Base-by-base conservation (phyloP, 1,140 invertebrate genomes). In the Drosophila navojoa region DNA sequence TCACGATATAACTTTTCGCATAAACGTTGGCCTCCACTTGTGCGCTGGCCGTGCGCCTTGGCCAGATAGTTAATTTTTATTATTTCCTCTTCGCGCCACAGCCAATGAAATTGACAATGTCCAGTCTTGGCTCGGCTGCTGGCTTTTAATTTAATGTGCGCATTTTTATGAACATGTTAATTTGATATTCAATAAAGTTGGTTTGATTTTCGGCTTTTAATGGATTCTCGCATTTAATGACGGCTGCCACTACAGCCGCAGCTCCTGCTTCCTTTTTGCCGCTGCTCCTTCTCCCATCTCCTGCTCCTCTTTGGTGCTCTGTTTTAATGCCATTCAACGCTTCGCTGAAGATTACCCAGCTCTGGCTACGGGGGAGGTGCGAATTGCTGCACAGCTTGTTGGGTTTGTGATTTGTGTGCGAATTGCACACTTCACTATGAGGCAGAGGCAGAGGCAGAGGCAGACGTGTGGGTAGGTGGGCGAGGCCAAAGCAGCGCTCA, bases 91-190 rank as follows among this genome's bases (percentile, higher is more conserved):
- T 79, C 54, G 57, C 70, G 55, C 64, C 63, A 70, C 57, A 63
- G 58, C 54, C 69, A 75, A 53, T 68, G 81, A 68, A 77, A 85
- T 77, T 75, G 77, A 54, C 63, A 77, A 58, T 81, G 79, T 66
- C 67, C 66, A 47, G n/a, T 71, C 29, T 25, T 27, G 22, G 49
- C 22, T 27, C 49, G 19, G 59, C 22, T 54, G 50, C 47, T 55
- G 47, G 71, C 71, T 81, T 85, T 90, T 90, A 87, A 82, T 89
- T 87, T 89, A 87, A 82, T 89, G 84, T 87, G 79, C 84, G 77
- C 74, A 78, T 87, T 90, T 90, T 90, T 90, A 90, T 90, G 87
- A 90, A 87, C 81, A 84, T 90, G 87, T 90, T 90, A 90, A 90
- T 90, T 90, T 90, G 86, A 80, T 90, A 90, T 90, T 90, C 87